These are phyloP conservation scores for Indicator maculatus DNA, from an alignment of 2,113 vertebrate species.

Conservation along the genomic window DNA sequence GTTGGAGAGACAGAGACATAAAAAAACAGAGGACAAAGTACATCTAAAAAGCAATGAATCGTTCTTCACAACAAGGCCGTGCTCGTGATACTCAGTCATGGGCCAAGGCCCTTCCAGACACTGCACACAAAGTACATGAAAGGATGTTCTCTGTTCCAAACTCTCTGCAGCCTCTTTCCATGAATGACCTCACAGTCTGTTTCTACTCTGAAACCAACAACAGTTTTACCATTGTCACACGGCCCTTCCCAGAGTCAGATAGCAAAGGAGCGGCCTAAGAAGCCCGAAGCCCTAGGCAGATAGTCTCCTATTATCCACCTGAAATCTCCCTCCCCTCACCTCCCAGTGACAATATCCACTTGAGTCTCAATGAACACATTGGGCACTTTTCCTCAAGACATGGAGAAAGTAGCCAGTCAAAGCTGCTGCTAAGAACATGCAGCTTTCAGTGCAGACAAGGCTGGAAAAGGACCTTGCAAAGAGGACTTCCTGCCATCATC, in stretches of 20 bases:
- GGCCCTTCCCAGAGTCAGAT: not conserved
- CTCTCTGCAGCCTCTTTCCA: not conserved
- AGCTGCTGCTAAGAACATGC: not conserved
- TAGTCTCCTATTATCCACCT: not conserved
- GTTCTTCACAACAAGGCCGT: not conserved
- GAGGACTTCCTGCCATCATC: not conserved
- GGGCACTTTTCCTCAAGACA: not conserved
- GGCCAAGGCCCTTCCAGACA: not conserved
- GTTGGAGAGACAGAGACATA: not conserved
- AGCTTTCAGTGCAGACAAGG: not conserved
- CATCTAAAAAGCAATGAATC: not conserved
- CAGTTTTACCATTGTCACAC: not conserved
- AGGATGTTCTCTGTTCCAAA: not conserved
- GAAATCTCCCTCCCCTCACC: not conserved
- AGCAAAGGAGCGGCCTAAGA: not conserved
- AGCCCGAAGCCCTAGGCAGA: accelerated
- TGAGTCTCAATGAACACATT: not conserved
- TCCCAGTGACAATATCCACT: not conserved
- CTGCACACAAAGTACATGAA: not conserved
- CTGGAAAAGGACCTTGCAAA: not conserved
- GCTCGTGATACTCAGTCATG: not conserved
- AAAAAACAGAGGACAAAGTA: not conserved
- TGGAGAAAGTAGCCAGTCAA: not conserved
- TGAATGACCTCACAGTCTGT: not conserved
- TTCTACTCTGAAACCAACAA: not conserved